Evolutionary conservation across 2,797 vertebrate genomes (phyloP).

Genomic region (Diplodus sargus): DNA sequence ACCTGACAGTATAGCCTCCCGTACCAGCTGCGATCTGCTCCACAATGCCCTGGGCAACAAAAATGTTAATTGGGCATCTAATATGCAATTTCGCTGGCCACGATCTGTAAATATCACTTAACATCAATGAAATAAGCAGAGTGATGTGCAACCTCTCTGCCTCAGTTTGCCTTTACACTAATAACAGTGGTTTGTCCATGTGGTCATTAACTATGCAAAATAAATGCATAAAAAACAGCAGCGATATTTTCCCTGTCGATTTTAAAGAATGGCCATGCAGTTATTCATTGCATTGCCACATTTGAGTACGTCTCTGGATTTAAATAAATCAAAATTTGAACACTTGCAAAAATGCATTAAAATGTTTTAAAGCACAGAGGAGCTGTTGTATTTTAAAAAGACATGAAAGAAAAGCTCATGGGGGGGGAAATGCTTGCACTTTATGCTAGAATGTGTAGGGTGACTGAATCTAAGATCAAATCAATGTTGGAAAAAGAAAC

Average conservation of each 20-base stretch:
- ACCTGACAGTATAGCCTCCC: slow-evolving; percentile 58
- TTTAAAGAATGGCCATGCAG: background rate
- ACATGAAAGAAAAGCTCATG: background rate
- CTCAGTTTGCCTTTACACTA: slow-evolving; percentile 17
- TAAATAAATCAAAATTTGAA: background rate
- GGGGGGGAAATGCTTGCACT: background rate
- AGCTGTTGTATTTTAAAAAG: background rate
- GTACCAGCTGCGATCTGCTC: slow-evolving; percentile 77
- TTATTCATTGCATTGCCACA: background rate
- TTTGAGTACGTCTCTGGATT: background rate
- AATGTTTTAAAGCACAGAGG: background rate
- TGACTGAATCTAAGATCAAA: slow-evolving; percentile 28
- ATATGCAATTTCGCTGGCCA: slow-evolving; percentile 83
- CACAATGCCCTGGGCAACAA: slow-evolving; percentile 81
- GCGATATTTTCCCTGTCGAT: background rate
- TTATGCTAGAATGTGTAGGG: background rate
- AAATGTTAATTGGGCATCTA: slow-evolving; percentile 89
- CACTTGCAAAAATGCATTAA: background rate
- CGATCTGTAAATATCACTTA: slow-evolving; percentile 86
- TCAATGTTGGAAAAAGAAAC: slow-evolving; percentile 21
- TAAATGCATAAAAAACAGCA: background rate
- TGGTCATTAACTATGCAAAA: background rate
- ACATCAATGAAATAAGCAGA: slow-evolving; percentile 73
- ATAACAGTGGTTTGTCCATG: slow-evolving; percentile 14
- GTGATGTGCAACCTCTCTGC: slow-evolving; percentile 49